Percentiles rank a stretch among this genome's conserved stretches.
Evolutionary conservation across 2,888 invertebrate species (phyloP).

Genomic region (Papilio protenor): DNA sequence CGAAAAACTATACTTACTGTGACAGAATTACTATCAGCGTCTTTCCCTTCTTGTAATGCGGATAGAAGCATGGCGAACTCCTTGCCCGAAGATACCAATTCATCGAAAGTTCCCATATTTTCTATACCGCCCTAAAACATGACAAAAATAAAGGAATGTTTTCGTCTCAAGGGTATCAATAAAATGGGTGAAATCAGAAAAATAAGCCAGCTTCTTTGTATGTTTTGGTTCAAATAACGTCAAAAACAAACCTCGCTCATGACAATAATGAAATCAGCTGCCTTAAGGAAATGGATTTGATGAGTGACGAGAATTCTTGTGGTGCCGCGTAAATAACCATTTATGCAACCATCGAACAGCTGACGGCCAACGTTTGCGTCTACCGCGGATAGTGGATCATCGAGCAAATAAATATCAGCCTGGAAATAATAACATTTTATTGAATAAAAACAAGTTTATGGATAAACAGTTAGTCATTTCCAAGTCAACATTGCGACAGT

Average conservation of each 20-base stretch:
- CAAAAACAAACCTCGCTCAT: slow-evolving; percentile 72
- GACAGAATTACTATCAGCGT: slow-evolving; percentile 63
- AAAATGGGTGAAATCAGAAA: slow-evolving; percentile 7
- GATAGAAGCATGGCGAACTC: slow-evolving; percentile 84
- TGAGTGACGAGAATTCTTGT: slow-evolving; percentile 93
- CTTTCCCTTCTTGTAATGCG: slow-evolving; percentile 73
- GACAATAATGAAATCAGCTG: slow-evolving; percentile 87
- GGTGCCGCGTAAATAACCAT: slow-evolving; percentile 86
- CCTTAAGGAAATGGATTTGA: slow-evolving; percentile 91
- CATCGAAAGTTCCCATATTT: slow-evolving; percentile 85
- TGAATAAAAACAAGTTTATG: background rate
- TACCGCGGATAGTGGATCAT: slow-evolving; percentile 94
- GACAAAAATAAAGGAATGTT: slow-evolving; percentile 22
- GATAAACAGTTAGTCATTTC: background rate
- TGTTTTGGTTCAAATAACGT: background rate
- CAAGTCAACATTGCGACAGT: background rate
- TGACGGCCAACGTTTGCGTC: slow-evolving; percentile 92
- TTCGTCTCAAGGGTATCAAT: slow-evolving; percentile 12
- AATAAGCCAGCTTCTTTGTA: slow-evolving; percentile 8
- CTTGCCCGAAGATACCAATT: slow-evolving; percentile 82
- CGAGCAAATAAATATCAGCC: slow-evolving; percentile 91
- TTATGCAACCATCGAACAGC: slow-evolving; percentile 91
- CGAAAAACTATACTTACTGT: slow-evolving; percentile 49
- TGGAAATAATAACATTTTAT: slow-evolving; percentile 59
- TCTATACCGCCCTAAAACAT: slow-evolving; percentile 80